These are phyloP conservation scores for Notolabrus celidotus DNA, from an alignment of 2,797 vertebrate species.

Conservation along the genomic window DNA sequence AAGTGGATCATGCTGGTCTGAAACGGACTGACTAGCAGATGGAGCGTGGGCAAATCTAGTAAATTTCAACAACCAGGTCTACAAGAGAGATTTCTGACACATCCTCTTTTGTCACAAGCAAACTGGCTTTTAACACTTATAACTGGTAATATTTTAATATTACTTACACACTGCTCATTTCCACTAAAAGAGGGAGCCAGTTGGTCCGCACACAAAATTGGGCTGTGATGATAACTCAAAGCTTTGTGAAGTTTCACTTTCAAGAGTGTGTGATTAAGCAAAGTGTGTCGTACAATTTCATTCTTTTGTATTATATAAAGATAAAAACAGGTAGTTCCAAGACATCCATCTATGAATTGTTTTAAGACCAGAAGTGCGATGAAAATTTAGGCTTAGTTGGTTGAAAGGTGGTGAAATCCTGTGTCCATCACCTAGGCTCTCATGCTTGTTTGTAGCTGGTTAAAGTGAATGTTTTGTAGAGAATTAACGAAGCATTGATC, in stretches of 20 bases:
- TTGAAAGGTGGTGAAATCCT: background rate
- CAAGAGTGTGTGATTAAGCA: background rate
- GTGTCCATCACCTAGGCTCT: background rate
- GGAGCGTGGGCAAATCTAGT: constrained; percentile 69
- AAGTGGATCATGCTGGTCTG: constrained; percentile 47
- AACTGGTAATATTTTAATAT: constrained; percentile 25
- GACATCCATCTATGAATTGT: background rate
- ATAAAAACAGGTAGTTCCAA: background rate
- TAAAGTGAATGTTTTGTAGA: too few relatives aligned
- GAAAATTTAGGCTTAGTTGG: constrained; percentile 1
- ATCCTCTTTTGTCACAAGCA: constrained; percentile 52
- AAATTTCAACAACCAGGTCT: constrained; percentile 63
- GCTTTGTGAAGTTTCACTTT: constrained; percentile 2
- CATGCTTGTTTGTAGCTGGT: too few relatives aligned
- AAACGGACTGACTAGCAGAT: constrained; percentile 64
- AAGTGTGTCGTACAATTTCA: background rate
- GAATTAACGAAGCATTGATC: too few relatives aligned
- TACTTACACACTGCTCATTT: constrained; percentile 27
- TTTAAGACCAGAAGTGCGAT: constrained; percentile 4
- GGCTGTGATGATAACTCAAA: constrained; percentile 14
- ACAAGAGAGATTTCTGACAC: constrained; percentile 49
- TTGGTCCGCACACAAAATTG: constrained; percentile 1
- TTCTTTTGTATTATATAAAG: background rate
- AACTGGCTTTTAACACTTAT: constrained; percentile 47
- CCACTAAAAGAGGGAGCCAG: constrained; percentile 4